Base-by-base conservation (phyloP, 2,888 invertebrate genomes). In the Eledone cirrhosa region DNA sequence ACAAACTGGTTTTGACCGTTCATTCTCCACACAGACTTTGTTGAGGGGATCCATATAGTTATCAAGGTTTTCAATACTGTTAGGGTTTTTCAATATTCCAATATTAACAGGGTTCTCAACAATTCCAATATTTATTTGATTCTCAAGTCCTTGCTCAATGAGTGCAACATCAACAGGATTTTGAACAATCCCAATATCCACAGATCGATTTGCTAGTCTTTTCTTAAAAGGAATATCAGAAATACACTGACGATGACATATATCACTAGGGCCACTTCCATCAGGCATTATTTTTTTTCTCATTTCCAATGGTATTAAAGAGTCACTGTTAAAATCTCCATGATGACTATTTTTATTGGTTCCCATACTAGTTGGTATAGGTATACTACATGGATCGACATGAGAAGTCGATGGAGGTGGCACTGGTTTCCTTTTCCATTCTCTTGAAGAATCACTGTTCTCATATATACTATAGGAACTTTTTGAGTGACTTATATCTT, bases 211-310 rank as follows among this genome's bases (percentile, higher is more conserved):
- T 19, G 72, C 31, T 41, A 72, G 41, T 41, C 72, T 33, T 19
- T 72, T 72, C 41, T 72, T 72, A 41, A 72, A 72, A 13, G 72
- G 72, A 72, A 72, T 72, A 72, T 72, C 72, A 33, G 72, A 31
- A 72, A 72, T 31, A 72, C 72, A 31, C 22, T 72, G 72, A 41
- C 72, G 13, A 41, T 72, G 72, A 72, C 72, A 33, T 22, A 16
- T 72, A 72, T 72, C 72, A 72, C 41, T 33, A 24, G n/a, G 31
- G 31, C 41, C 72, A 22, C 5, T 33, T 24, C 22, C 41, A 41
- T 41, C 41, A 41, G 41, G 41, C 41, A 41, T 41, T 33, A 41
- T 41, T 33, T 41, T 19, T 33, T 33, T 72, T 19, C 72, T 72
- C 4, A 41, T 31, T 19, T 33, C 72, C 72, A 72, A 41, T 22